Conservation (phyloP, 1,140 invertebrate species). For the Adoxophyes honmai region DNA sequence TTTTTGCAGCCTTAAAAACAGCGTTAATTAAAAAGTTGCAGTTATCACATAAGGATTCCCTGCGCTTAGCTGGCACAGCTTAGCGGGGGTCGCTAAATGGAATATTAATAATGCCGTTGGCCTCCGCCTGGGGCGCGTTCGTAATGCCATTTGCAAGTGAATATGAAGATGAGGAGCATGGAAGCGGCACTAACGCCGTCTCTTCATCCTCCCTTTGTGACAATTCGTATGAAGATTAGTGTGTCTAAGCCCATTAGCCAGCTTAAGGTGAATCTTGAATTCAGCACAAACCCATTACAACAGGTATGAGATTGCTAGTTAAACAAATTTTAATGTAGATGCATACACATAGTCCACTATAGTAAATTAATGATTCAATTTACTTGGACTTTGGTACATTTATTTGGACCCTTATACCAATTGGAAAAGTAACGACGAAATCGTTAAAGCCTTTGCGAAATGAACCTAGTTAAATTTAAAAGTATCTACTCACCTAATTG, state of each 20-base stretch:
- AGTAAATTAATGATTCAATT: too few relatives aligned
- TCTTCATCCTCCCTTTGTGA: slow-evolving; percentile 17
- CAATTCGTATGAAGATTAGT: slow-evolving; percentile 24
- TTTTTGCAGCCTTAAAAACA: slow-evolving; percentile 37
- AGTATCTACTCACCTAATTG: too few relatives aligned
- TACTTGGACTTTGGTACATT: too few relatives aligned
- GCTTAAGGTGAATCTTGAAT: not conserved
- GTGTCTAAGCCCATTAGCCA: not conserved
- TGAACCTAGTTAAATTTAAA: too few relatives aligned
- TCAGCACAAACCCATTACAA: not conserved
- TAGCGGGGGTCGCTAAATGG: slow-evolving; percentile 34
- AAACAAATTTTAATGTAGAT: too few relatives aligned
- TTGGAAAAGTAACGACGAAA: too few relatives aligned
- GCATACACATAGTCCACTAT: too few relatives aligned
- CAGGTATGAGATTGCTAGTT: not conserved
- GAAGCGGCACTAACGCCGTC: slow-evolving; percentile 3
- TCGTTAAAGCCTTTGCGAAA: too few relatives aligned
- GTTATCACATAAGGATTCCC: slow-evolving; percentile 47
- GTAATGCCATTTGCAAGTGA: slow-evolving; percentile 9
- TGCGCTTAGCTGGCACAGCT: slow-evolving; percentile 23
- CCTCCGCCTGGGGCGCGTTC: slow-evolving; percentile 27
- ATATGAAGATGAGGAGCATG: slow-evolving; percentile 41
- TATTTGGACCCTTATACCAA: too few relatives aligned
- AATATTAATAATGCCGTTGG: slow-evolving; percentile 48
- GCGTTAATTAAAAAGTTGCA: slow-evolving; percentile 62